These are phyloP conservation scores for Cyaniris semiargus DNA, from an alignment of 2,888 invertebrate genomes.

Conservation along the genomic window DNA sequence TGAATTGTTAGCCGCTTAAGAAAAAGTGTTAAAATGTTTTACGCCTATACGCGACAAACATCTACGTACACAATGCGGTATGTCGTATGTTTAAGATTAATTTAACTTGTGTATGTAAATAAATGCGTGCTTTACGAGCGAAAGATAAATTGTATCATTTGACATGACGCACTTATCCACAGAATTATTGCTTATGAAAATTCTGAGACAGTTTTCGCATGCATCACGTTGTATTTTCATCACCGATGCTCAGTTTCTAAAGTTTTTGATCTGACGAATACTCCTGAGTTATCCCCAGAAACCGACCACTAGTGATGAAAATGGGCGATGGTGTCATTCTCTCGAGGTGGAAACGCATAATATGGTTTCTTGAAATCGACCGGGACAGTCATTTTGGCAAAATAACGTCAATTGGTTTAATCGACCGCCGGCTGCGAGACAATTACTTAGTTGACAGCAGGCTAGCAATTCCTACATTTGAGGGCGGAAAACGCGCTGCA, in stretches of 20 bases:
- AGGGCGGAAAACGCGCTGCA: slow-evolving; percentile 75
- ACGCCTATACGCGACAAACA: neutral
- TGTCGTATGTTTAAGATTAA: neutral
- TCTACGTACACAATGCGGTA: neutral
- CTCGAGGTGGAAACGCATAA: slow-evolving; percentile 17
- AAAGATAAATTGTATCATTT: slow-evolving; percentile 15
- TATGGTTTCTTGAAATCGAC: slow-evolving; percentile 38
- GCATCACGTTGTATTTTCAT: slow-evolving; percentile 6
- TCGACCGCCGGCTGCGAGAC: slow-evolving; percentile 74
- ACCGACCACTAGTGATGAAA: neutral
- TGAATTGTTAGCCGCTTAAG: too few relatives aligned
- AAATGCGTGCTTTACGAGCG: slow-evolving; percentile 9
- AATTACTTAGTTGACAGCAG: slow-evolving; percentile 78
- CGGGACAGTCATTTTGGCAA: slow-evolving; percentile 65
- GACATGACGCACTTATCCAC: slow-evolving; percentile 11
- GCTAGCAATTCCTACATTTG: slow-evolving; percentile 79
- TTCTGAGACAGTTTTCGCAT: neutral
- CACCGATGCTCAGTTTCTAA: neutral
- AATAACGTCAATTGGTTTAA: slow-evolving; percentile 78
- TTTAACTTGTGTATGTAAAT: slow-evolving; percentile 16
- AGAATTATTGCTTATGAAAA: slow-evolving; percentile 11
- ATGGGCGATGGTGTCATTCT: neutral
- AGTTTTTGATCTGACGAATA: neutral
- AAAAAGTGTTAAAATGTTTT: neutral
- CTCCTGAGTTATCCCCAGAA: neutral